phyloP scores from a whole-genome alignment of 2,113 vertebrate genomes.

The Polyodon spathula region DNA sequence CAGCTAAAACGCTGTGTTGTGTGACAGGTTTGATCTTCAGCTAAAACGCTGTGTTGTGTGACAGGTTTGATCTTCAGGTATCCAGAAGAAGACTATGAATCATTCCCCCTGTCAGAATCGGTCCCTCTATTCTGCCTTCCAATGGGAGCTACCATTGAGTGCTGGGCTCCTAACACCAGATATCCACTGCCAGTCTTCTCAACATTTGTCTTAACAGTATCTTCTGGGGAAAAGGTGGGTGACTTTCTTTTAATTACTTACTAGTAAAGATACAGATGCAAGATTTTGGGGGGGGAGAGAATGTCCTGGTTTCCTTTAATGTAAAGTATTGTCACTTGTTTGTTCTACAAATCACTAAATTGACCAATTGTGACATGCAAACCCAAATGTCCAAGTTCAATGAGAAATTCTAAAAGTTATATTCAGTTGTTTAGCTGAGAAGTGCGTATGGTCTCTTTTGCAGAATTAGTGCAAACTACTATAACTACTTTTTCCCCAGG shows the following conservation, averaged over 20 bases:
- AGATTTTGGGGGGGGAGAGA: too few species aligned
- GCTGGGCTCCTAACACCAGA: constrained; percentile 82
- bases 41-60: constrained; percentile 4
- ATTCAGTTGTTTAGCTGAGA: too few species aligned
- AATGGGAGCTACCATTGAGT: constrained; percentile 95
- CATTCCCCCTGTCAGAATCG: constrained; percentile 87
- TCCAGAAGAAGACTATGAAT: constrained; percentile 87
- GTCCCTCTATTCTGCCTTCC: constrained; percentile 96
- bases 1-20: too few species aligned
- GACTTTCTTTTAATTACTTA: background rate
- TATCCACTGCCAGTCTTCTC: constrained; percentile 91
- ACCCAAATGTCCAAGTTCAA: background rate
- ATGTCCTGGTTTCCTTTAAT: too few species aligned
- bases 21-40: too few species aligned
- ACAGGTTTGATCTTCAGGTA: constrained; percentile 88
- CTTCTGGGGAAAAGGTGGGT: constrained; percentile 85
- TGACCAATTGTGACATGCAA: too few species aligned
- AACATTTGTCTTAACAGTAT: constrained; percentile 87
- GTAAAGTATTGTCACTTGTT: too few species aligned
- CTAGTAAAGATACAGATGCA: too few species aligned
- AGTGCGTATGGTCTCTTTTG: too few species aligned
- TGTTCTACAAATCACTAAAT: too few species aligned
- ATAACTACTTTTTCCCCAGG: constrained; percentile 44
- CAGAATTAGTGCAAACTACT: too few species aligned
- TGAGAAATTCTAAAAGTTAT: too few species aligned